phyloP scores from a whole-genome alignment of 2,113 vertebrate species.

The Hystrix cristata region DNA sequence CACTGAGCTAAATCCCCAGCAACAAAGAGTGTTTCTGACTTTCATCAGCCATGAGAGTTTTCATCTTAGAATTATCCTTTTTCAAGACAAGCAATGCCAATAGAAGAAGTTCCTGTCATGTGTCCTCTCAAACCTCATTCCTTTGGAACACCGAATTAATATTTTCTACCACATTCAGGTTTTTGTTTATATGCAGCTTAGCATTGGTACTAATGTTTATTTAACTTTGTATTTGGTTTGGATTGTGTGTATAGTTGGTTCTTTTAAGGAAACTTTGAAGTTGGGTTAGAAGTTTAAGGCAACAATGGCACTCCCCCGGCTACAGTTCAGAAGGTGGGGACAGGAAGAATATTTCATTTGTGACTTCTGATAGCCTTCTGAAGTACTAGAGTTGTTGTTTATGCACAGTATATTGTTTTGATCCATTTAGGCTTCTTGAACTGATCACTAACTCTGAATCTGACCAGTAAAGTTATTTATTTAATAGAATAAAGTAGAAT shows the following conservation, averaged over 20 bases:
- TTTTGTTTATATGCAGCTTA: slow-evolving; percentile 58
- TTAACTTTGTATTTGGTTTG: slow-evolving; percentile 46
- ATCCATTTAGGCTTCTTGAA: not conserved
- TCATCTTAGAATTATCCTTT: not conserved
- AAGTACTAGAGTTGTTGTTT: slow-evolving; percentile 34
- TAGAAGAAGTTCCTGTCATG: not conserved
- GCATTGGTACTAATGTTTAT: not conserved
- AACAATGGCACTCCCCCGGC: not conserved
- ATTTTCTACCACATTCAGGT: slow-evolving; percentile 29
- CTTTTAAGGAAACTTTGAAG: slow-evolving; percentile 13
- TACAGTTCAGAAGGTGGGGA: slow-evolving; percentile 41
- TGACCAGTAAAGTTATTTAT: not conserved
- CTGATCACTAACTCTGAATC: not conserved
- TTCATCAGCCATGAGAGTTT: not conserved
- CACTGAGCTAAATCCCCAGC: too few relatives aligned
- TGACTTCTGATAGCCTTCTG: slow-evolving; percentile 33
- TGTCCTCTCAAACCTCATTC: not conserved
- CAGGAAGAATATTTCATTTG: slow-evolving; percentile 26
- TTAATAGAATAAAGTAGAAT: slow-evolving; percentile 35
- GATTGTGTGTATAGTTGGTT: not conserved
- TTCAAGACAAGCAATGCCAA: not conserved
- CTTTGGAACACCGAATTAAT: slow-evolving; percentile 2
- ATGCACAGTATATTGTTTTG: not conserved
- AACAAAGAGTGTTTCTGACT: not conserved
- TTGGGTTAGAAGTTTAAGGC: slow-evolving; percentile 60